A percentile compares a stretch with the other conserved stretches of the same genome.
Conservation (phyloP, 2,113 vertebrate species). For the Hemichromis elongatus region DNA sequence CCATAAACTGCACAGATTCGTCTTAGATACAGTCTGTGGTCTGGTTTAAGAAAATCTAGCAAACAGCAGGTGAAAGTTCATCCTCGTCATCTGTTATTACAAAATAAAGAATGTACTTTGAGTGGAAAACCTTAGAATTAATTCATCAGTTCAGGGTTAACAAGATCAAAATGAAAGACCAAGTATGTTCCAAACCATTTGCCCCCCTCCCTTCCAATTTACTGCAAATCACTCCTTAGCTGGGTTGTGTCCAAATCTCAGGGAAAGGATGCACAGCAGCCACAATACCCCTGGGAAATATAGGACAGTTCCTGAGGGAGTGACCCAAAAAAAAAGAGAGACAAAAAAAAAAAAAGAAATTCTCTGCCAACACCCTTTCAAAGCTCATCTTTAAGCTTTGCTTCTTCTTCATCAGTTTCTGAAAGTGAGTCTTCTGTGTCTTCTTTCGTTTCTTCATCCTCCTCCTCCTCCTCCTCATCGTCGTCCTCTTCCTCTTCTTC, state of each 20-base stretch:
- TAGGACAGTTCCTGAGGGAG: conserved; percentile 44
- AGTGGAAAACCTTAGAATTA: conserved; percentile 16
- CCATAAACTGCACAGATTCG: not conserved
- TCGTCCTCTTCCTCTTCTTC: not conserved
- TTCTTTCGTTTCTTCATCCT: conserved; percentile 33
- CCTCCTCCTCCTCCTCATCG: not conserved
- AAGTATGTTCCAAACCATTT: conserved; percentile 11
- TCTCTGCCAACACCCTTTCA: conserved; percentile 40
- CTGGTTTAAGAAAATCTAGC: not conserved
- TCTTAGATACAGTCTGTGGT: not conserved
- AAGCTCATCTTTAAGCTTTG: conserved; percentile 71
- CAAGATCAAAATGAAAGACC: conserved; percentile 25
- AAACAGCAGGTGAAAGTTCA: not conserved
- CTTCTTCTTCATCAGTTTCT: conserved; percentile 47
- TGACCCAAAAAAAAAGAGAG: not conserved
- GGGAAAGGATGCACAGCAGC: conserved; percentile 73
- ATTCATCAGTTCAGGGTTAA: conserved; percentile 22
- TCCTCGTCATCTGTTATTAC: not conserved
- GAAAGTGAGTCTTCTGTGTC: conserved; percentile 34
- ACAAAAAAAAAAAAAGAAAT: fast-evolving
- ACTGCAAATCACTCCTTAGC: conserved; percentile 23
- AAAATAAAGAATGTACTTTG: conserved; percentile 25
- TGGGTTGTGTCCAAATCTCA: conserved; percentile 44
- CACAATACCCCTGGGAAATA: conserved; percentile 60
- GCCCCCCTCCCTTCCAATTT: not conserved